A percentile compares a stretch with the other conserved stretches of the same genome.
phyloP scores from a whole-genome alignment of 2,888 invertebrate genomes.

The Petrolisthes cinctipes region DNA sequence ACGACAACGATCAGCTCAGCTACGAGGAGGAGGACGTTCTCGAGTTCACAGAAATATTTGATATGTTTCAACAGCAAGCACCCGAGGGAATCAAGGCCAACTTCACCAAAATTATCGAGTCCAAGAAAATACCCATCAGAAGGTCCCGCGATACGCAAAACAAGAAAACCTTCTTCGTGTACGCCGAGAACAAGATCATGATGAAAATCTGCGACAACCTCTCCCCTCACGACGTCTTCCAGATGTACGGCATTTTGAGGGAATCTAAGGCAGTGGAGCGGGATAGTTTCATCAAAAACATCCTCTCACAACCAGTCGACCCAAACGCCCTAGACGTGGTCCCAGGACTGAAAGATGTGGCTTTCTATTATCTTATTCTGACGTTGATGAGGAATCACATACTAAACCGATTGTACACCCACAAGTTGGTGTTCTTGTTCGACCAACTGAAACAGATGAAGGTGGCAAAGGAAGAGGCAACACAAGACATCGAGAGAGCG shows the following conservation, averaged over 20 bases:
- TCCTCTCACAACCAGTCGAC: conserved; percentile 24
- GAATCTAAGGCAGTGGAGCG: conserved; percentile 12
- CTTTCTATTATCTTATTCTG: conserved; percentile 60
- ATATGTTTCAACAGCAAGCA: conserved; percentile 38
- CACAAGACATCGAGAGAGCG: not conserved
- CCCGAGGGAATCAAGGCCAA: conserved; percentile 39
- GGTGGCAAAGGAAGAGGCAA: not conserved
- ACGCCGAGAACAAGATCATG: conserved; percentile 55
- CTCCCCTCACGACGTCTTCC: conserved; percentile 30
- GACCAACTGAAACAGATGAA: conserved; percentile 37
- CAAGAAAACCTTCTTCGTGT: conserved; percentile 51
- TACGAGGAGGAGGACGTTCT: conserved; percentile 57
- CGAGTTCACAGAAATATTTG: conserved; percentile 57
- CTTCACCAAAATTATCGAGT: conserved; percentile 32
- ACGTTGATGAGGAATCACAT: conserved; percentile 42
- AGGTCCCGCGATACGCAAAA: not conserved
- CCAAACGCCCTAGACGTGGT: conserved; percentile 21
- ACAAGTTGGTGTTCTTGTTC: conserved; percentile 17
- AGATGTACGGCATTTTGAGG: conserved; percentile 25
- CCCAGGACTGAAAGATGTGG: conserved; percentile 57
- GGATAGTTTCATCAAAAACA: conserved; percentile 17
- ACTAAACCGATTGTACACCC: conserved; percentile 59
- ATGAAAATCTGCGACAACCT: conserved; percentile 53
- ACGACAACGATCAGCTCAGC: conserved; percentile 49
- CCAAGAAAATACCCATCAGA: conserved; percentile 48